Base-by-base conservation (phyloP, 2,888 invertebrate species). In the Hydroisotoma schaefferi region DNA sequence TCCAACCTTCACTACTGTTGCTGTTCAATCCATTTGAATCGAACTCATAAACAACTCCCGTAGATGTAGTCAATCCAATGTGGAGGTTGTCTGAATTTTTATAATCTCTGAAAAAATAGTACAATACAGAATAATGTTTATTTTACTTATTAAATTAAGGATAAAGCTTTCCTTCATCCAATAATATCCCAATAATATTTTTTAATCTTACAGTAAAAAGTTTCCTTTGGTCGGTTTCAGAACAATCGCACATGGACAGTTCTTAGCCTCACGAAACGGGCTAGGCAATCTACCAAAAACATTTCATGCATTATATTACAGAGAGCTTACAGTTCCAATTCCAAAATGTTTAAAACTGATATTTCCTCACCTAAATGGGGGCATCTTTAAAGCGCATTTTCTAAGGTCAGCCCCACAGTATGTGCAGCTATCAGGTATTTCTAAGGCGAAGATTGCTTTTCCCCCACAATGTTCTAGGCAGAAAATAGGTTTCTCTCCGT, bases 381-480 rank as follows among this genome's bases (percentile, higher is more conserved):
- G 80, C 59, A 89, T 80, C 69, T 84, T 83, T 74, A 82, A 80
- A 60, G 78, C 76, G 2, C 79, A 78, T 49, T 77, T 73, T 2
- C 76, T 76, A 63, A 88, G 81, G 76, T 84, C 83, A 69, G 81
- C 80, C 69, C 82, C 80, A 78, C 94, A 94, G 72, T 86, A 81
- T 57, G 91, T 91, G 76, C 93, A 94, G 70, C 79, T 78, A 74
- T 83, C 82, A 49, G 91, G 91, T 74, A 93, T 81, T 70, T 80
- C 79, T 74, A 88, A 87, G 76, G 90, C 91, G 79, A 92, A 90
- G 72, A 92, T 84, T 69, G 76, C 76, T n/a, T 75, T 75, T 80
- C 87, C 85, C 67, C 86, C 82, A 77, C 93, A 93, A 79, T 94
- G 94, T 80, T 90, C 88, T 79, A 91, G 90, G 81, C 93, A 93